Evolutionary conservation across 2,113 vertebrate species (phyloP).

Genomic region (Otis tarda): DNA sequence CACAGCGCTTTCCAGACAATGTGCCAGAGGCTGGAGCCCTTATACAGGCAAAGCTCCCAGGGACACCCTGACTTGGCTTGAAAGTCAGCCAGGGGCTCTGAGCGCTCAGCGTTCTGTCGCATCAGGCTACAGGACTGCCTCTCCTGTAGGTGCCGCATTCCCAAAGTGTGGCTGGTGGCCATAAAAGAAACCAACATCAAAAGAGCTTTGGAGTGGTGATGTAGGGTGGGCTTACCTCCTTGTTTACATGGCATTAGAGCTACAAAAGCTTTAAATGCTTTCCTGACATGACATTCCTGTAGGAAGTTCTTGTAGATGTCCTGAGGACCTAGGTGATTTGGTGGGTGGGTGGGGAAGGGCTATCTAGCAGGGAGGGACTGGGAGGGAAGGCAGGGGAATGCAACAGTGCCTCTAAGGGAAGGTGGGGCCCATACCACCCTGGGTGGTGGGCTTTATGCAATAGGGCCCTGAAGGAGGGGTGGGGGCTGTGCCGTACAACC

Average conservation of each 20-base stretch:
- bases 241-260: neutral
- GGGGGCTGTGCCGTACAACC: neutral
- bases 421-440: neutral
- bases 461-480: neutral
- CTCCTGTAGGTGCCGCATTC: neutral
- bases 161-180: neutral
- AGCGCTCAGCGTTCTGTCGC: accelerated
- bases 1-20: neutral
- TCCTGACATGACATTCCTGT: neutral
- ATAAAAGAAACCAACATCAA: neutral
- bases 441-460: slow-evolving; percentile 15
- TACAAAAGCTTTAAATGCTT: slow-evolving; percentile 14
- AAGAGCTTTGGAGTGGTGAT: neutral
- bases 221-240: neutral
- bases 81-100: neutral
- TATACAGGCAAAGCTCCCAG: neutral
- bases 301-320: neutral
- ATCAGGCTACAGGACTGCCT: neutral
- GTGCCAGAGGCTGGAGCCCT: neutral
- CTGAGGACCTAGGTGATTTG: neutral
- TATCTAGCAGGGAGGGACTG: neutral
- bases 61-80: neutral
- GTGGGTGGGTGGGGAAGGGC: neutral
- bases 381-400: slow-evolving; percentile 23
- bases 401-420: neutral